These are phyloP conservation scores for Drosophila funebris DNA, from an alignment of 1,140 invertebrate species.

Conservation along the genomic window DNA sequence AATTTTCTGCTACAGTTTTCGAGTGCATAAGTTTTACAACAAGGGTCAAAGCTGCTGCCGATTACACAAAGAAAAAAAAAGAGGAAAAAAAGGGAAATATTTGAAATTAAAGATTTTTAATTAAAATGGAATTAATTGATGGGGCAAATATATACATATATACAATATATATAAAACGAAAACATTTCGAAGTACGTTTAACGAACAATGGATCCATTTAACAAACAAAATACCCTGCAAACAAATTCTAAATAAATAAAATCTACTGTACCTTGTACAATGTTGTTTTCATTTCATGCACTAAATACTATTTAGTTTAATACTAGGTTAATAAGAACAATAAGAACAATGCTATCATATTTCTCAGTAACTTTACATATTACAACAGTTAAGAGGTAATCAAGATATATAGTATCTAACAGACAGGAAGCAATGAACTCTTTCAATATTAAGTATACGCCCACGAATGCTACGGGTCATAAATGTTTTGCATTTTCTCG, in stretches of 20 bases:
- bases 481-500: constrained; percentile 56
- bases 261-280: too few relatives aligned
- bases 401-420: neutral
- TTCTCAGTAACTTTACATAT: neutral
- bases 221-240: neutral
- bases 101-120: constrained; percentile 54
- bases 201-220: too few relatives aligned
- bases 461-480: constrained; percentile 37
- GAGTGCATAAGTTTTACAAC: constrained; percentile 25
- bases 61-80: neutral
- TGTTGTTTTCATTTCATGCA: too few relatives aligned
- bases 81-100: too few relatives aligned
- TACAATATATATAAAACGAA: too few relatives aligned
- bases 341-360: neutral
- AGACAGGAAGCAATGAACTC: neutral
- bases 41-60: constrained; percentile 33
- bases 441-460: neutral
- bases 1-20: constrained; percentile 64
- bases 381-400: too few relatives aligned
- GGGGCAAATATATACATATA: too few relatives aligned
- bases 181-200: too few relatives aligned
- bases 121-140: constrained; percentile 32
- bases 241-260: too few relatives aligned
- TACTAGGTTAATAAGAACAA: too few relatives aligned
- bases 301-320: too few relatives aligned